Evolutionary conservation across 92 coral and sea anemone genomes (phyloP), one percentile per base, ranked within the genome.

Genomic region (Umimayanthus chanpuru): DNA sequence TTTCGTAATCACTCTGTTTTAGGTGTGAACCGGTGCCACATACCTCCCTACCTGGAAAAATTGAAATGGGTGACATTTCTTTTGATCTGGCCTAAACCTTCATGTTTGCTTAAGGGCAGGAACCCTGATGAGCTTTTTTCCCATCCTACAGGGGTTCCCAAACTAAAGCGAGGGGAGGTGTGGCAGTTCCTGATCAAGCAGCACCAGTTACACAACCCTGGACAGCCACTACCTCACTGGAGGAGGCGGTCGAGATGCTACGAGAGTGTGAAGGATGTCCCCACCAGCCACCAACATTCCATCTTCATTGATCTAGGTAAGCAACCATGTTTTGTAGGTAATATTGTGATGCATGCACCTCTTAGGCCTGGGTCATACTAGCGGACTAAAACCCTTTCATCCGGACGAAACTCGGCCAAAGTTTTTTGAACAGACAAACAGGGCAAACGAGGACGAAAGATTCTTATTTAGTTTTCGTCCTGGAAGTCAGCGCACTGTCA

Each of bases 271-370:
- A 90, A 95, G 64, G 97, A 97, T 10, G 95, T 88, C n/a, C 44
- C 90, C 3, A 92, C 98, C 41, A 71, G 82, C 39, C 99, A 97
- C 28, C 99, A 97, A 66, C 99, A 97, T 61, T 96, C 99, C 41
- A 97, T 97, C 70, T 96, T 97, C 75, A 97, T 97, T 81, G 99
- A 97, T 82, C 79, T 96, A 43, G 98, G 99, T 97, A 85, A 86
- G 96, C 26, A 61, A 20, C 25, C 68, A 18, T 61, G 68, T 20
- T 18, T 23, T 61, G 68, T 61, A 5, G 26, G n/a, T 20, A 20
- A 20, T 61, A 23, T 20, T 12, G 8, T 5, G 9, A 20, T 4
- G 4, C 7, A 5, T 20, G 11, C 10, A 47, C 50, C 50, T 47
- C 23, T 14, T 14, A 20, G 65, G n/a, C 36, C 36, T 0, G 36